phyloP scores from a whole-genome alignment of 1,140 invertebrate species.

The Drosophila obscura region DNA sequence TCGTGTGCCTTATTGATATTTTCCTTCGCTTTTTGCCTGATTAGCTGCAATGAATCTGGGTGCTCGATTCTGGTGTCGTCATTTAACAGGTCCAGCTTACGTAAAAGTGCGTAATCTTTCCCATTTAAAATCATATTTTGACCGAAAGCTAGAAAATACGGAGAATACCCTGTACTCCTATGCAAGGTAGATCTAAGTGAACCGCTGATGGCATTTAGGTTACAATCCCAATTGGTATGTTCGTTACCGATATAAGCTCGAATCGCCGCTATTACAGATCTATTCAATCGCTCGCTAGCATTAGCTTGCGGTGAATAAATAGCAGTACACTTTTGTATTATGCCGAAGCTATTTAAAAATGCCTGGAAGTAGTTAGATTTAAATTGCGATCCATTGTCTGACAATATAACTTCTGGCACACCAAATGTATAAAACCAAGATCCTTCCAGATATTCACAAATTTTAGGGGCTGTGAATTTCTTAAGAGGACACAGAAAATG shows the following conservation, averaged over 20 bases:
- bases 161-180: slow-evolving; percentile 17
- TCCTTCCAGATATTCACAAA: slow-evolving; percentile 14
- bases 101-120: slow-evolving; percentile 8
- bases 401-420: slow-evolving; percentile 11
- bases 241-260: too few relatives aligned
- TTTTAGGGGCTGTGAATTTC: slow-evolving; percentile 6
- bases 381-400: slow-evolving; percentile 19
- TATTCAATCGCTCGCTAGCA: too few relatives aligned
- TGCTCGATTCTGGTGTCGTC: slow-evolving; percentile 4
- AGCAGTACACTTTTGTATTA: too few relatives aligned
- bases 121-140: slow-evolving; percentile 26
- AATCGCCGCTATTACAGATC: too few relatives aligned
- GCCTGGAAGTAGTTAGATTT: not conserved
- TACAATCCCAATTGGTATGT: too few relatives aligned
- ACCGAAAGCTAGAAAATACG: slow-evolving; percentile 16
- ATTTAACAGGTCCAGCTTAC: slow-evolving; percentile 4
- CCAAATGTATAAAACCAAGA: slow-evolving; percentile 6
- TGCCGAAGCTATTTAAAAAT: slow-evolving; percentile 1
- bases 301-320: too few relatives aligned
- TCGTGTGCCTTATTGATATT: not conserved
- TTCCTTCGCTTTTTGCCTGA: not conserved
- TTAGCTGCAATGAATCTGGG: not conserved
- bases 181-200: too few relatives aligned
- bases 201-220: too few relatives aligned
- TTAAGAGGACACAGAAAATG: slow-evolving; percentile 16